Evolutionary conservation across 2,888 invertebrate genomes (phyloP).

Genomic region (Muschampia plurimacula): DNA sequence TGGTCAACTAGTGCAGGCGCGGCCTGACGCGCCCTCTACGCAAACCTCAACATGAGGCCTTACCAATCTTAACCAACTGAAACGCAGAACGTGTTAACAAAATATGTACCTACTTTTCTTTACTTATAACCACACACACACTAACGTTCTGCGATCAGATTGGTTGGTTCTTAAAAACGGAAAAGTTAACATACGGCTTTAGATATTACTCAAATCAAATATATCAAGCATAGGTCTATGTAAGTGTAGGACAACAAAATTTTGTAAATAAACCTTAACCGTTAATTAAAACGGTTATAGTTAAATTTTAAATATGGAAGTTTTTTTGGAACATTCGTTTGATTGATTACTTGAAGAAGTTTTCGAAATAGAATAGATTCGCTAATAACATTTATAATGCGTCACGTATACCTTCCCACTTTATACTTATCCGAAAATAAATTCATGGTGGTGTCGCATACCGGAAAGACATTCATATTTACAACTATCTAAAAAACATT

Average conservation of each 20-base stretch:
- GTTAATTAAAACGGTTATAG: not conserved
- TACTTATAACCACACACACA: not conserved
- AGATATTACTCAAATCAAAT: not conserved
- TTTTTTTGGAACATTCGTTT: constrained; percentile 1
- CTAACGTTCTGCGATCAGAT: not conserved
- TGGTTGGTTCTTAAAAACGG: not conserved
- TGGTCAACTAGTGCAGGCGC: constrained; percentile 51
- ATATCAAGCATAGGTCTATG: not conserved
- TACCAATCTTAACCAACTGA: not conserved
- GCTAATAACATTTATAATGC: constrained; percentile 46
- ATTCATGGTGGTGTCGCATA: constrained; percentile 52
- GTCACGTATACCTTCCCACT: constrained; percentile 55
- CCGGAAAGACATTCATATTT: constrained; percentile 13
- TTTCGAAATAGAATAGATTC: not conserved
- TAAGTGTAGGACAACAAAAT: not conserved
- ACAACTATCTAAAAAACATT: not conserved
- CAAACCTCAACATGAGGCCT: constrained; percentile 39
- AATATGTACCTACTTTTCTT: not conserved
- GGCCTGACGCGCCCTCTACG: constrained; percentile 44
- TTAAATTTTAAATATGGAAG: not conserved
- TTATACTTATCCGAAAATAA: constrained; percentile 40
- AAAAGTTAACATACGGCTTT: not conserved
- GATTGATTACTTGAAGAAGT: not conserved
- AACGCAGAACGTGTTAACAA: not conserved
- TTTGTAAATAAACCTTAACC: not conserved